Base-by-base conservation (phyloP, 2,888 invertebrate genomes). In the Choristoneura rosaceana region DNA sequence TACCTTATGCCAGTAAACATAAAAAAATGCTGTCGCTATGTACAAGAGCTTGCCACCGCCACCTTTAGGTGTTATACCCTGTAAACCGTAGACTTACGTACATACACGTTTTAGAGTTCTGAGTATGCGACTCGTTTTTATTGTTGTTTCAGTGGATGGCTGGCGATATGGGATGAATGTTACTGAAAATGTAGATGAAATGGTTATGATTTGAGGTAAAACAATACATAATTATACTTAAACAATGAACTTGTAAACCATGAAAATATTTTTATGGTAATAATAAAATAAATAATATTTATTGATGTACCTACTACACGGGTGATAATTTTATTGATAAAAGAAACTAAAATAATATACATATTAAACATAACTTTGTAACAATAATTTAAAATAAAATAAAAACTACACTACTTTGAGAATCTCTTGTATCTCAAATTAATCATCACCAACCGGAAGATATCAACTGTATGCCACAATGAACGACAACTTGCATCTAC, bases 71-170 rank as follows among this genome's bases (percentile, higher is more conserved):
- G 69, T 14, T n/a, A 43, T 47, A 17, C 41, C 41, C 55, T 58
- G 43, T 41, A 9, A 45, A 45, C 76, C 73, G 78, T 78, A 80
- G 84, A 80, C 81, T 83, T 91, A 93, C 93, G 92, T 93, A 93
- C 93, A 93, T 92, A 92, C 93, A 90, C 91, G 87, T 86, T 87
- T 89, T 73, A 93, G 88, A 81, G 88, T 91, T 82, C 92, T 83
- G 78, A 92, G 83, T 63, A 92, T 88, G 71, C 91, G 89, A 81
- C 85, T 90, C 77, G 89, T 83, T 80, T 90, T 91, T 82, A 91
- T 78, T 65, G 84, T 77, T 8, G 87, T 80, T 65, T 90, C 87
- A 77, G 84, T 78, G 5, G 89, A 81, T 12, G 89, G 86, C 50
- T 81, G 82, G 77, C 84, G 85, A 75, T 80, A 83, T 60, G 90